Evolutionary conservation across 2,797 vertebrate species (phyloP).

Genomic region (Arnoldichthys spilopterus): DNA sequence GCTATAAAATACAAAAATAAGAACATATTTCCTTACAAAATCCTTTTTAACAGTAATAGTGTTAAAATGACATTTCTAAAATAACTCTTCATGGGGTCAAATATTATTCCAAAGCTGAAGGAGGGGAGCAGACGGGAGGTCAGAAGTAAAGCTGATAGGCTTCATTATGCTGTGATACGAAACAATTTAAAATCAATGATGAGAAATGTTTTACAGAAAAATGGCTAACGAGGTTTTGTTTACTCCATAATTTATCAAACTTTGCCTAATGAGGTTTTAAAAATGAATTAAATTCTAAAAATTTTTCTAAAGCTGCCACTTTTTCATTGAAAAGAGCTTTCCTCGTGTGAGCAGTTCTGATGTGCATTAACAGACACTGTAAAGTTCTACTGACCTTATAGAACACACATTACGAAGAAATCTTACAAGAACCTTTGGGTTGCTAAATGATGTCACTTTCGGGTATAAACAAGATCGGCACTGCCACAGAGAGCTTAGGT

Average conservation of each 20-base stretch:
- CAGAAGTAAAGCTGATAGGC: not conserved
- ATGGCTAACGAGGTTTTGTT: not conserved
- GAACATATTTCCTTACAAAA: slow-evolving; percentile 69
- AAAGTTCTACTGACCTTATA: not conserved
- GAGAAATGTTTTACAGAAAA: not conserved
- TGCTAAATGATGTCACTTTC: slow-evolving; percentile 25
- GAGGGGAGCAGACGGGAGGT: not conserved
- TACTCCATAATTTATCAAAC: not conserved
- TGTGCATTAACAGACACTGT: not conserved
- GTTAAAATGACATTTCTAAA: slow-evolving; percentile 31
- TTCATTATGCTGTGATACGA: not conserved
- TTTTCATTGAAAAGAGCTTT: not conserved
- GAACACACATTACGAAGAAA: not conserved
- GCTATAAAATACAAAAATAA: slow-evolving; percentile 84
- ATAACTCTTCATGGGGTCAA: slow-evolving; percentile 39
- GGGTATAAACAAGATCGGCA: slow-evolving; percentile 31
- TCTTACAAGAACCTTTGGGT: slow-evolving; percentile 27
- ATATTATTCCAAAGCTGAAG: slow-evolving; percentile 21
- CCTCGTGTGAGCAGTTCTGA: not conserved
- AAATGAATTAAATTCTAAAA: not conserved
- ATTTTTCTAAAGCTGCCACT: slow-evolving; percentile 5
- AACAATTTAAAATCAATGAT: not conserved
- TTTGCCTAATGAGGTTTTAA: not conserved
- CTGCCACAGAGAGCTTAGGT: slow-evolving; percentile 10
- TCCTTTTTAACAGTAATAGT: slow-evolving; percentile 57